Conservation (phyloP, 2,113 vertebrate species). For the Syngnathus typhle region DNA sequence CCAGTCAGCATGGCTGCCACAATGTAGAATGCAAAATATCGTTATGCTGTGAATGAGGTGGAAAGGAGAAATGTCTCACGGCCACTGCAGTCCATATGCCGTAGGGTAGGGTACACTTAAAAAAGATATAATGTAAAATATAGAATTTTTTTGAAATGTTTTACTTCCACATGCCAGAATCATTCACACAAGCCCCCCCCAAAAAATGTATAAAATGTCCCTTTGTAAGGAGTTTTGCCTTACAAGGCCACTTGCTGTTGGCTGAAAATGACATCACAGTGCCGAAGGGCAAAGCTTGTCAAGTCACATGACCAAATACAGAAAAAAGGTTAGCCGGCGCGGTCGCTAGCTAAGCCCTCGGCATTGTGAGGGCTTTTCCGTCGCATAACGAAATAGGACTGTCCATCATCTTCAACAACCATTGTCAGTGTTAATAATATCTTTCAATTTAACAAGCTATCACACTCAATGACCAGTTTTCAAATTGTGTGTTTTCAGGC, state of each 20-base stretch:
- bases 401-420: no score
- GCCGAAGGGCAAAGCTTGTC: no score
- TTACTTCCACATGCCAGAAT: neutral
- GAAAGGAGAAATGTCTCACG: constrained; percentile 37
- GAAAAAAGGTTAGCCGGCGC: no score
- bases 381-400: no score
- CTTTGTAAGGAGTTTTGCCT: neutral
- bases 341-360: no score
- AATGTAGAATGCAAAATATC: constrained; percentile 14
- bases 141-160: neutral
- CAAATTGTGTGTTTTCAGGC: neutral
- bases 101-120: neutral
- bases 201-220: neutral
- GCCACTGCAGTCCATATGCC: constrained; percentile 36
- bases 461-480: neutral
- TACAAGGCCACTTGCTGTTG: no score
- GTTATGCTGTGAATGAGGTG: constrained; percentile 42
- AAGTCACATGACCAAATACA: no score
- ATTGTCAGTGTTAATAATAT: neutral
- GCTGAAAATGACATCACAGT: no score
- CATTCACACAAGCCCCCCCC: neutral
- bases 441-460: neutral
- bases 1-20: constrained; percentile 65
- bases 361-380: no score
- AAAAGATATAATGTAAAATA: neutral